phyloP scores from a whole-genome alignment of 2,113 vertebrate species.

The Catharus fuscescens region DNA sequence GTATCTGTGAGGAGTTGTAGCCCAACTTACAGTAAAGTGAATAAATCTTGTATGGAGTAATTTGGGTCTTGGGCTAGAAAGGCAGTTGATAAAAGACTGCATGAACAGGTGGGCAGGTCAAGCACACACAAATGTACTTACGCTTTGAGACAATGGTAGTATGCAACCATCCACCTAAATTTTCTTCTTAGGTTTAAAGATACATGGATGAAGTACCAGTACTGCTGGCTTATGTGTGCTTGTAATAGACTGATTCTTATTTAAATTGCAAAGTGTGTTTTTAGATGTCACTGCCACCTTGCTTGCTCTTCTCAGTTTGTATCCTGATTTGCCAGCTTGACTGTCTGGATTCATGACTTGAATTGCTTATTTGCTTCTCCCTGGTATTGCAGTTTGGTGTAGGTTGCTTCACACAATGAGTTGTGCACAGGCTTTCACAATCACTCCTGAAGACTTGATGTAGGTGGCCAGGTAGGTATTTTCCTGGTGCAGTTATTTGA shows the following conservation, averaged over 20 bases:
- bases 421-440: not conserved
- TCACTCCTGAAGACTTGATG: not conserved
- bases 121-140: not conserved
- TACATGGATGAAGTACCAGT: not conserved
- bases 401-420: not conserved
- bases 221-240: not conserved
- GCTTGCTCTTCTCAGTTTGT: constrained; percentile 54
- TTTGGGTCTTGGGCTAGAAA: not conserved
- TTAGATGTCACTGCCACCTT: constrained; percentile 45
- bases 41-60: not conserved
- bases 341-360: constrained; percentile 41
- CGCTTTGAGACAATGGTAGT: not conserved
- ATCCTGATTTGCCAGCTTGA: constrained; percentile 23
- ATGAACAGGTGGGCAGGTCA: not conserved
- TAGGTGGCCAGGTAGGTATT: not conserved
- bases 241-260: constrained; percentile 41
- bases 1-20: not conserved
- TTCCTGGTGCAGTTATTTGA: not conserved
- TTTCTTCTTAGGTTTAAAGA: not conserved
- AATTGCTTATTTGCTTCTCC: constrained; percentile 12
- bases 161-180: not conserved
- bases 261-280: constrained; percentile 54
- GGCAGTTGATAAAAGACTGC: not conserved
- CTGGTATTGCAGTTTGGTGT: not conserved
- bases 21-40: not conserved